These are phyloP conservation scores for Zaprionus obscuricornis DNA, from an alignment of 2,888 invertebrate species.

Conservation along the genomic window DNA sequence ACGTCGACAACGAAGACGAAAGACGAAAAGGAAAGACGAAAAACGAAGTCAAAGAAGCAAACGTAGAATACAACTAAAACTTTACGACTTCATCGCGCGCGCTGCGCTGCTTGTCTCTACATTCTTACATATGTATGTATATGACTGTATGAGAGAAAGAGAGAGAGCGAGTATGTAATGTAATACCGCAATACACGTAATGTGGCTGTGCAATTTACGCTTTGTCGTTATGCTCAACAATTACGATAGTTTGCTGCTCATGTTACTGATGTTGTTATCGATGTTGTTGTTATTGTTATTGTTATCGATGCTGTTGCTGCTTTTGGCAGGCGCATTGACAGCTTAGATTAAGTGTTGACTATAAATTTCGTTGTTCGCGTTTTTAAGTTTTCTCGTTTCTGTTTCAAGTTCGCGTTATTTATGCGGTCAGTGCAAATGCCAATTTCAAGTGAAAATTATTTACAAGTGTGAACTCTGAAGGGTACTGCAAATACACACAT, in stretches of 20 bases:
- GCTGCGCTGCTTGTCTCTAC: background rate
- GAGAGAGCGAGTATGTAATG: constrained; percentile 38
- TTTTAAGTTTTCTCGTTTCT: constrained; percentile 25
- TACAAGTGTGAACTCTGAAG: constrained; percentile 40
- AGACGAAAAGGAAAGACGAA: constrained; percentile 51
- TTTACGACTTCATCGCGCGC: constrained; percentile 59
- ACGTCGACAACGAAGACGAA: constrained; percentile 46
- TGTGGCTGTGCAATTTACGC: constrained; percentile 56
- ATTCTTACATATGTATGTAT: background rate
- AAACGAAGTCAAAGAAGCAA: constrained; percentile 39
- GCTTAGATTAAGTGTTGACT: constrained; percentile 82
- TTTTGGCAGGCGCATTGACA: constrained; percentile 64
- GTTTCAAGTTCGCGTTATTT: constrained; percentile 55
- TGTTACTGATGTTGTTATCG: constrained; percentile 15
- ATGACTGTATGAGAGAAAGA: background rate
- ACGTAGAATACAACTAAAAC: constrained; percentile 68
- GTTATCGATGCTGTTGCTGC: constrained; percentile 8
- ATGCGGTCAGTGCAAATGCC: constrained; percentile 52
- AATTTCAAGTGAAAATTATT: constrained; percentile 57
- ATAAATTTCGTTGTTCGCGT: constrained; percentile 68
- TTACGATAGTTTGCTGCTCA: constrained; percentile 48
- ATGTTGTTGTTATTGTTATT: background rate
- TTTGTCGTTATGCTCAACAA: constrained; percentile 60
- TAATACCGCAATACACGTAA: constrained; percentile 50
- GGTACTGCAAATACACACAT: background rate